Base-by-base conservation (phyloP, 30 jellyfish, hydroid and myxozoan species). In the Chrysaora quinquecirrha region DNA sequence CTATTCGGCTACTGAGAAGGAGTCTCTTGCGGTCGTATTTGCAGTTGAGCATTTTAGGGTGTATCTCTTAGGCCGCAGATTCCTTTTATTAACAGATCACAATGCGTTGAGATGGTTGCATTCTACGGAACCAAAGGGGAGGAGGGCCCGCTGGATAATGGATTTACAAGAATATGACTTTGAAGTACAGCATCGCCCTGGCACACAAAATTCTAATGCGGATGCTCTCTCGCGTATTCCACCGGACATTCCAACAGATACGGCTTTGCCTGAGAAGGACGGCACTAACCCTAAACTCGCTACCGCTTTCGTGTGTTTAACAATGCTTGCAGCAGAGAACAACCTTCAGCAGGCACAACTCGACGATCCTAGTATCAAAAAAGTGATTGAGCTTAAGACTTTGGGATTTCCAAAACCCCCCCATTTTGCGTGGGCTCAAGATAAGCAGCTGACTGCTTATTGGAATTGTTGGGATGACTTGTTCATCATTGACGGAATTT, bases 1-100 rank as follows among this genome's bases (percentile, higher is more conserved):
- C 60, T 68, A 66, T 54, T 58, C 83, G 18, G 49, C 91, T 30
- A 81, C 67, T 47, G 86, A 81, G 48, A 64, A 65, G 66, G 86
- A 68, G 52, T 56, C 91, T 31, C 86, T 67, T 6, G 91, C 86
- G 18, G 81, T 52, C 28, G 87, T 34, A 18, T 48, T 46, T 58
- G 91, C 83, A 47, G 47, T 61, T 16, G 48, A 81, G 31, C 85
- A 69, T 29, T 69, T 81, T 50, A 69, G 73, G 27, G 43, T 38
- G 14, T 79, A 79, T 65, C 69, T 79, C 27, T 29, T 48, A 6
- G 90, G 83, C 43, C 82, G 30, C 18, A 24, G 21, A 16, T 64
- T 79, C 67, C 23, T 20, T n/a, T 22, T 79, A 11, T 7, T 62
- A 16, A 77, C 89, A 19, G 89, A 56, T 52, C 34, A 77, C 58